Evolutionary conservation across 2,797 vertebrate species (phyloP), one percentile per base, ranked within the genome.

Genomic region (Tapirus indicus): DNA sequence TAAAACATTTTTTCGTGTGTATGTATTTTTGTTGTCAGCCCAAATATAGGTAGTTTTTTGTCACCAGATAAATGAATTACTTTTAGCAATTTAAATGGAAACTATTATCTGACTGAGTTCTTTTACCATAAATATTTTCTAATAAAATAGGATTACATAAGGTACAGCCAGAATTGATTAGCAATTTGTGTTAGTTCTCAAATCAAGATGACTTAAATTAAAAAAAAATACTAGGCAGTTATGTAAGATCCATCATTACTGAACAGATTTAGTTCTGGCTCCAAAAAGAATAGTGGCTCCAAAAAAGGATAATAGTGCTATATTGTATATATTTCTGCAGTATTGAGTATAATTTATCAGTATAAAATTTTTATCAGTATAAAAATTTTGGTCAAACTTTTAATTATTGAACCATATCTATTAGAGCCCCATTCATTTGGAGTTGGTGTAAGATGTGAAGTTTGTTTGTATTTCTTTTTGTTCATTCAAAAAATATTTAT

Each of bases 81-180:
- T 38, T 77, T 77, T 77, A 83, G 25, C 16, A 64, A 58, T 82
- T 94, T 91, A 87, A 91, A 62, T 82, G 44, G 54, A 64, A 64
- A 66, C 32, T 71, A 25, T 80, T 38, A 35, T 72, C 44, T 88
- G 41, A 7, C 21, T 82, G 80, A 87, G 20, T 7, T 77, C 38
- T 83, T 56, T 71, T 23, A 79, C 1, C 8, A 6, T 72, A 72
- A 96, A 72, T 88, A 83, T 89, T 89, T 95, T 29, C 12, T 93
- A 80, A 66, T 86, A 74, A 89, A 89, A 44, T 29, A 85, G 41
- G 17, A 27, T 89, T 14, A 58, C n/a, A 29, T 66, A 68, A 74
- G 71, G 14, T 54, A 23, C 32, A 88, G 60, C 49, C 13, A 83
- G 60, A 84, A 78, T 47, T 83, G 58, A 83, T 79, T 41, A 68